Base-by-base conservation (phyloP, 1,140 invertebrate genomes). In the Akabosia matsudoensis region DNA sequence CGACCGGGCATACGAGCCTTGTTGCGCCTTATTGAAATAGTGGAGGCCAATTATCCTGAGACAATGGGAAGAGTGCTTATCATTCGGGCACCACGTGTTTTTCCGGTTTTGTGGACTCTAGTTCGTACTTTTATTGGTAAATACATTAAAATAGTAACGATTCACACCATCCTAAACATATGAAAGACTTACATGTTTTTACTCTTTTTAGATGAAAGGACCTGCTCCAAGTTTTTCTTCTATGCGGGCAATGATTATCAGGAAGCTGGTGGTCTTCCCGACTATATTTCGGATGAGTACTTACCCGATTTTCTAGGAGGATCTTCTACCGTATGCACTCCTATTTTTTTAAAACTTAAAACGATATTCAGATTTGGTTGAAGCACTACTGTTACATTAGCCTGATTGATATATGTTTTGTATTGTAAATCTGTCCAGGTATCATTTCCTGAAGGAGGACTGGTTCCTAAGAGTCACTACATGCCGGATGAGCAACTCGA, bases 71-170 rank as follows among this genome's bases (percentile, higher is more conserved):
- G 91, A 37, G 70, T 72, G 14, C 37, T 72, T n/a, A 72, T 72
- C n/a, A 72, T 72, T 72, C 87, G 94, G 79, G 94, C 94, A 33
- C 95, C 95, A 0, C 88, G 95, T 78, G 95, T 97, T 61, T 98
- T 98, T 84, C 96, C 96, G 0, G 95, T 98, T 76, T 87, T 97
- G n/a, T 98, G 96, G 96, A 97, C 96, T 0, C 89, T 98, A 64
- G 93, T 98, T 73, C 94, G 93, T 83, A 95, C 95, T n/a, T 97
- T 98, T 84, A 98, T 98, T 82, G 89, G 90, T 91, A 84, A 87
- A 85, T 81, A n/a, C n/a, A n/a, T 64, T 64, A 26, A 24, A 13
- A 64, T 64, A 64, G n/a, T n/a, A n/a, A n/a, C n/a, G n/a, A n/a
- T n/a, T n/a, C n/a, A n/a, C n/a, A n/a, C n/a, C 70, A 31, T 16